phyloP scores from a whole-genome alignment of 2,888 invertebrate genomes.

The Nymphalis c-album region DNA sequence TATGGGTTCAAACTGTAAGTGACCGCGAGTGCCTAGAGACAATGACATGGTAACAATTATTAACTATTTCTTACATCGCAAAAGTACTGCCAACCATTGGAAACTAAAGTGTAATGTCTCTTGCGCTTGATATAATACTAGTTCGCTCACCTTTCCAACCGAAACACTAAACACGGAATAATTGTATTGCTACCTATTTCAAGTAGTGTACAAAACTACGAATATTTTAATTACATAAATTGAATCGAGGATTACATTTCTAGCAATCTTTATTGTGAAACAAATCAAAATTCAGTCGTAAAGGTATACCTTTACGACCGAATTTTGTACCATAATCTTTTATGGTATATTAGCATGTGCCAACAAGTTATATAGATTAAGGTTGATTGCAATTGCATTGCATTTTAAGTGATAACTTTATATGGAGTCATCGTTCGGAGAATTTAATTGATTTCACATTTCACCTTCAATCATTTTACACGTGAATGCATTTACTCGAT shows the following conservation, averaged over 20 bases:
- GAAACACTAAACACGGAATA: background rate
- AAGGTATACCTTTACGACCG: background rate
- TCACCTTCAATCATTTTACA: conserved; percentile 13
- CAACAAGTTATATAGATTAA: background rate
- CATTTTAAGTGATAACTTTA: background rate
- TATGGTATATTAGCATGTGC: conserved; percentile 11
- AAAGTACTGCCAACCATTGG: background rate
- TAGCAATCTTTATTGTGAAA: background rate
- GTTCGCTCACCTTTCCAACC: too few relatives aligned
- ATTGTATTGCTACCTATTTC: too few relatives aligned
- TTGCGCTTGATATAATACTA: too few relatives aligned
- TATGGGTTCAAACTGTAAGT: too few relatives aligned
- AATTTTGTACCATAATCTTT: conserved; percentile 9
- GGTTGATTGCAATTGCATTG: background rate
- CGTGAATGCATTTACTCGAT: conserved; percentile 5
- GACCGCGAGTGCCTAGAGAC: too few relatives aligned
- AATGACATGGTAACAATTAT: too few relatives aligned
- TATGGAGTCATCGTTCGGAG: background rate
- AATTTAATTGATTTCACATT: conserved; percentile 3
- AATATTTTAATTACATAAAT: background rate
- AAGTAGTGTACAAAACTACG: background rate
- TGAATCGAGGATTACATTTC: background rate
- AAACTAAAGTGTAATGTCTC: too few relatives aligned
- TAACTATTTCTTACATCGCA: too few relatives aligned
- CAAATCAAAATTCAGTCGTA: background rate